phyloP scores from a whole-genome alignment of 1,140 invertebrate species.

The Andricus grossulariae region DNA sequence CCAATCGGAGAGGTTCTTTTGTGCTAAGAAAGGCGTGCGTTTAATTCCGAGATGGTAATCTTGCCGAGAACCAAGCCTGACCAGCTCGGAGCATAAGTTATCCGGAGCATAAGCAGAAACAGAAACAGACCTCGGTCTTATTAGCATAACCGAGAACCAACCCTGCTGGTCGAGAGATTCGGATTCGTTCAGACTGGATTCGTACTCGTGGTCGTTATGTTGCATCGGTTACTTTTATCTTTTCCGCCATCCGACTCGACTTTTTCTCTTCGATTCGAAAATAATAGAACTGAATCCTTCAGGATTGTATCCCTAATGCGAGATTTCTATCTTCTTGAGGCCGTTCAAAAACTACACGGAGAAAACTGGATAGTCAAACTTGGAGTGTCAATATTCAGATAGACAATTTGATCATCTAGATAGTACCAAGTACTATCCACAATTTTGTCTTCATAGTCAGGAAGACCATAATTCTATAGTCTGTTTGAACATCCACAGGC shows the following conservation, averaged over 20 bases:
- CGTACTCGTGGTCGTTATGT: constrained; percentile 12
- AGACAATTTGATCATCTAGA: too few relatives aligned
- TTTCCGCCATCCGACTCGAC: constrained; percentile 1
- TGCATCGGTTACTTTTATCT: constrained; percentile 13
- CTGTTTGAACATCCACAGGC: too few relatives aligned
- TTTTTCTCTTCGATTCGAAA: background rate
- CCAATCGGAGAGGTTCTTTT: background rate
- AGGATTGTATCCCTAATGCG: background rate
- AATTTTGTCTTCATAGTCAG: too few relatives aligned
- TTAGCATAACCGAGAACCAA: constrained; percentile 47
- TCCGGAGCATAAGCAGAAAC: constrained; percentile 45
- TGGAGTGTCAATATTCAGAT: too few relatives aligned
- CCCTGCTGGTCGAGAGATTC: constrained; percentile 14
- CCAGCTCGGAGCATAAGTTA: constrained; percentile 42
- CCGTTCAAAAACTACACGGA: too few relatives aligned
- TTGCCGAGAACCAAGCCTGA: background rate
- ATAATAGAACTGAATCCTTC: background rate
- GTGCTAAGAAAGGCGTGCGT: constrained; percentile 32
- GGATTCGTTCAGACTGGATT: background rate
- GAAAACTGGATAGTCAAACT: too few relatives aligned
- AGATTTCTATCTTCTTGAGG: background rate
- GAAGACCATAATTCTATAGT: too few relatives aligned
- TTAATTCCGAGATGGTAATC: constrained; percentile 52
- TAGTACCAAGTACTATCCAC: too few relatives aligned
- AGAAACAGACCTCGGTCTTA: constrained; percentile 35